A percentile compares a stretch with the other conserved stretches of the same genome.
Evolutionary conservation across 2,113 vertebrate genomes (phyloP).

Genomic region (Anarhynchus alexandrinus): DNA sequence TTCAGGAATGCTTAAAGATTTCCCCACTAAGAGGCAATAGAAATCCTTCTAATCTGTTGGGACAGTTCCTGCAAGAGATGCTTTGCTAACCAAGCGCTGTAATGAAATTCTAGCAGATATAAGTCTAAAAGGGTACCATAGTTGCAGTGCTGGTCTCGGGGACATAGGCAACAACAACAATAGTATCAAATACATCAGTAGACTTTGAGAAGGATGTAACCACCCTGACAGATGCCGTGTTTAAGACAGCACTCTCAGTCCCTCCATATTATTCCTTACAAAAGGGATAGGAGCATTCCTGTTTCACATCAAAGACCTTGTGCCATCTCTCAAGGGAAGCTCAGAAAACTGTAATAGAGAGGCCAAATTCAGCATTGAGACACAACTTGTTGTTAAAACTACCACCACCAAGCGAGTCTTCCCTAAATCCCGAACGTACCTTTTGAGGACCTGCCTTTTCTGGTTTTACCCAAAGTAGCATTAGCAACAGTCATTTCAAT

Average conservation of each 20-base stretch:
- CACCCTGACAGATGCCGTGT: not conserved
- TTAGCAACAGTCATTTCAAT: not conserved
- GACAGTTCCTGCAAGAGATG: not conserved
- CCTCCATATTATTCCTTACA: not conserved
- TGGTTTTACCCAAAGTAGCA: not conserved
- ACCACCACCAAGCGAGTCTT: not conserved
- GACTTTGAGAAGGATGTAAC: not conserved
- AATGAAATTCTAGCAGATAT: not conserved
- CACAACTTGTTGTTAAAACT: not conserved
- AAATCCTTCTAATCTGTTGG: not conserved
- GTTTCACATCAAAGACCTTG: not conserved
- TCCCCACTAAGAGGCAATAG: not conserved
- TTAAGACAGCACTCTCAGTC: not conserved
- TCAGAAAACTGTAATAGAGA: not conserved
- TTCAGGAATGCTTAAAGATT: not conserved
- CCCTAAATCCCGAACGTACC: rapidly evolving
- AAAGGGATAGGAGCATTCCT: not conserved
- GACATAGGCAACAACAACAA: not conserved
- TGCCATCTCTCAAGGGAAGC: not conserved
- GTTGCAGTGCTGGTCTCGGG: not conserved
- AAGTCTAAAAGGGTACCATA: not conserved
- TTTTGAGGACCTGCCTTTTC: not conserved
- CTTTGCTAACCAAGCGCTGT: not conserved
- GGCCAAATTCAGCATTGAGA: not conserved
- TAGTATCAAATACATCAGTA: not conserved